These are phyloP conservation scores for Exephanes ischioxanthus DNA, from an alignment of 2,888 invertebrate species.

Conservation along the genomic window DNA sequence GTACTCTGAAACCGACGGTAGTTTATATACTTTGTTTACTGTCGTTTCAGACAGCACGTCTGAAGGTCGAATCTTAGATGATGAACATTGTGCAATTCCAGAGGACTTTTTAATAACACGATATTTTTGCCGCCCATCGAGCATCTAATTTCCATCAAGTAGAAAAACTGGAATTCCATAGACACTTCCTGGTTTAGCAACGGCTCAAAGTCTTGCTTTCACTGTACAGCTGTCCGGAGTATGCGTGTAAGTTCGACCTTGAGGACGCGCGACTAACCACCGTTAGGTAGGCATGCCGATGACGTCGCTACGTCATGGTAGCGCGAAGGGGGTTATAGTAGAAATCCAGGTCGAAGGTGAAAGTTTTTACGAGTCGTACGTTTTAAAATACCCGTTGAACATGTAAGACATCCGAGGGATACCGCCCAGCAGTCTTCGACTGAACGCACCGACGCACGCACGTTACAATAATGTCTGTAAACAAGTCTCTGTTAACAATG, in stretches of 20 bases:
- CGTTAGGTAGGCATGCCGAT: conserved; percentile 5
- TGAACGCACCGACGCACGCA: conserved; percentile 48
- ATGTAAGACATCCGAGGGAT: conserved; percentile 65
- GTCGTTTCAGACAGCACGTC: no score
- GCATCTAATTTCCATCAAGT: neutral
- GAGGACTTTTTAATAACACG: no score
- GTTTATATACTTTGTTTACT: no score
- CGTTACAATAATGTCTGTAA: conserved; percentile 74
- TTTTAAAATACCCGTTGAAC: conserved; percentile 73
- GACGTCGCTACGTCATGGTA: conserved; percentile 55
- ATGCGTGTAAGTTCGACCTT: conserved; percentile 7
- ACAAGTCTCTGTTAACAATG: conserved; percentile 73
- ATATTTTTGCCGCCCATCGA: no score
- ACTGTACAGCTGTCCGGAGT: neutral
- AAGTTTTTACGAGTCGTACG: conserved; percentile 80
- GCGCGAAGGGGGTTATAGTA: conserved; percentile 65
- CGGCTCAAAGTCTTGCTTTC: neutral
- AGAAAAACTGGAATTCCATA: neutral
- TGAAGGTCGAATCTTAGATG: no score
- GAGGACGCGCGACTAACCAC: neutral
- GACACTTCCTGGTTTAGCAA: neutral
- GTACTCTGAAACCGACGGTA: no score
- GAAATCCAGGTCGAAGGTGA: conserved; percentile 83
- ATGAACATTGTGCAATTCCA: no score
- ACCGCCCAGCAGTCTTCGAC: conserved; percentile 53